These are phyloP conservation scores for Melanostoma scalare DNA, from an alignment of 2,888 invertebrate species.

Conservation along the genomic window DNA sequence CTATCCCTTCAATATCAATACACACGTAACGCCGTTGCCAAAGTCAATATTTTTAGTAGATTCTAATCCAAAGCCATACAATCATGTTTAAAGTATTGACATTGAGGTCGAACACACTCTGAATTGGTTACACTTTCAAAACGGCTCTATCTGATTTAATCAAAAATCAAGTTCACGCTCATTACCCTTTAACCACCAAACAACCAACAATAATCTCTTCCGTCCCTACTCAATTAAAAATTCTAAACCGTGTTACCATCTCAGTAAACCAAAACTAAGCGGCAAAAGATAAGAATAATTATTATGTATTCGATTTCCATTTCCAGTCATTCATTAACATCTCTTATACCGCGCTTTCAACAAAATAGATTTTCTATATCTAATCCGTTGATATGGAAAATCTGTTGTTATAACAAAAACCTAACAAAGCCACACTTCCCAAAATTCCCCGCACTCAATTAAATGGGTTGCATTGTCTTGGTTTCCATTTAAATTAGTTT, in stretches of 20 bases:
- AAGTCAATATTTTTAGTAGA: no score
- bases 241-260: not conserved
- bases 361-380: conserved; percentile 22
- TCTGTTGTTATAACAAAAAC: conserved; percentile 7
- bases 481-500: conserved; percentile 36
- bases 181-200: no score
- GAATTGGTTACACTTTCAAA: no score
- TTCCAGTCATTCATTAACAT: conserved; percentile 12
- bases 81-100: no score
- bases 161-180: no score
- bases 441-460: conserved; percentile 31
- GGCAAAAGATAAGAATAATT: conserved; percentile 40
- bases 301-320: conserved; percentile 27
- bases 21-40: no score
- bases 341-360: conserved; percentile 33
- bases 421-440: not conserved
- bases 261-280: not conserved
- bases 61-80: no score
- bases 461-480: conserved; percentile 51
- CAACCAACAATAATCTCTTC: no score
- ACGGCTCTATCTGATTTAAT: no score
- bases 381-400: not conserved
- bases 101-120: no score
- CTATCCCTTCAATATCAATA: no score
- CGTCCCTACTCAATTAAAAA: no score